These are phyloP conservation scores for Sarotherodon lohbergeri DNA, from an alignment of 2,113 vertebrate genomes.

Conservation along the genomic window DNA sequence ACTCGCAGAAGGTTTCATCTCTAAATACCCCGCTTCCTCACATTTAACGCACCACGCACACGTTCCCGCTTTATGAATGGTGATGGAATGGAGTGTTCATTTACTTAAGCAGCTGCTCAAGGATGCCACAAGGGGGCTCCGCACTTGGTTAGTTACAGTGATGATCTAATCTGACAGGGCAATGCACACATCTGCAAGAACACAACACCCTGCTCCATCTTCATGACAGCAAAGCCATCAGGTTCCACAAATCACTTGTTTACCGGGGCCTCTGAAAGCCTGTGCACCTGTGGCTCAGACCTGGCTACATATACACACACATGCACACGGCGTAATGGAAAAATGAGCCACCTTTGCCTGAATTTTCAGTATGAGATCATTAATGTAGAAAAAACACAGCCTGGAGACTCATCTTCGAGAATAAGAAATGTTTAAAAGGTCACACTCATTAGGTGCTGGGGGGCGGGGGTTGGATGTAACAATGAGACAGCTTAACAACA, in stretches of 20 bases:
- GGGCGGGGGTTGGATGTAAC: background rate
- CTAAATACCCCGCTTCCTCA: background rate
- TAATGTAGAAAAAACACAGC: background rate
- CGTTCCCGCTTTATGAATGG: background rate
- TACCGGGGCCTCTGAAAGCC: background rate
- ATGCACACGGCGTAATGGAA: background rate
- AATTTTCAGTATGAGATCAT: background rate
- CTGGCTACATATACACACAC: background rate
- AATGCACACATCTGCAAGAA: background rate
- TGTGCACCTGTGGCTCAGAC: conserved; percentile 32
- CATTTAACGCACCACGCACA: background rate
- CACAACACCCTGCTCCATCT: background rate
- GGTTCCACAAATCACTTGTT: conserved; percentile 10
- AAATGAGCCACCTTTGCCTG: background rate
- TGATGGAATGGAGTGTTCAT: background rate
- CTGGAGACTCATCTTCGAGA: background rate
- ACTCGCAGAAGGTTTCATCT: background rate
- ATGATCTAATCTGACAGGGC: background rate
- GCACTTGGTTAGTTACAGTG: background rate
- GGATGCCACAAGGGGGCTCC: background rate
- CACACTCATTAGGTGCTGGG: conserved; percentile 17
- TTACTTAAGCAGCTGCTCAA: background rate
- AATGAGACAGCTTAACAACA: background rate
- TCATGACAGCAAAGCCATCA: background rate
- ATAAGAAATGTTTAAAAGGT: conserved; percentile 17